Evolutionary conservation across 2,888 invertebrate genomes (phyloP).

Genomic region (Xanthorhoe designata): DNA sequence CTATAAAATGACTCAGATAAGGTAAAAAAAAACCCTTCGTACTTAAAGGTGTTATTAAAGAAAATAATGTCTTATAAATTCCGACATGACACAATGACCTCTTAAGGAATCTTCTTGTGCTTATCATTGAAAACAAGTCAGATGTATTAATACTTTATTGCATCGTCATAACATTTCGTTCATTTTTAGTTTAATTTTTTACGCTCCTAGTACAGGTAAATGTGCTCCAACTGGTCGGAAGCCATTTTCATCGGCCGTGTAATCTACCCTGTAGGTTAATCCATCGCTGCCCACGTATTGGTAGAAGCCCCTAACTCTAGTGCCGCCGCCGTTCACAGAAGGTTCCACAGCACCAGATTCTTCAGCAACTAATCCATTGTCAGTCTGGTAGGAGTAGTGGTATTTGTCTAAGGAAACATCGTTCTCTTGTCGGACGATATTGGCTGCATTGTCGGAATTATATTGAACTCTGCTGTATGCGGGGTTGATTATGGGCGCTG

Average conservation of each 20-base stretch:
- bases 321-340: conserved; percentile 81
- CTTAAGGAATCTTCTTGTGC: conserved; percentile 17
- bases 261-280: conserved; percentile 83
- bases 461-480: conserved; percentile 49
- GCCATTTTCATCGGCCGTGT: conserved; percentile 87
- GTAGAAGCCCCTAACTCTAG: conserved; percentile 88
- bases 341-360: conserved; percentile 86
- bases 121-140: conserved; percentile 8
- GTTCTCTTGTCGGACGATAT: conserved; percentile 83
- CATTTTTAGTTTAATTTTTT: conserved; percentile 2
- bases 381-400: conserved; percentile 87
- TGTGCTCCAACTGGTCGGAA: conserved; percentile 85
- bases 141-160: conserved; percentile 14
- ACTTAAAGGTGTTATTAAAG: conserved; percentile 11
- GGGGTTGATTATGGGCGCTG: conserved; percentile 28
- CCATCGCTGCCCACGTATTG: conserved; percentile 89
- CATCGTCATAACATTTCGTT: conserved; percentile 4
- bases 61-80: conserved; percentile 31
- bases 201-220: conserved; percentile 59
- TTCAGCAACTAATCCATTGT: conserved; percentile 88
- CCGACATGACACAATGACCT: conserved; percentile 31
- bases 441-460: conserved; percentile 79
- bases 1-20: conserved; percentile 38
- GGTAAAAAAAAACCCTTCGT: conserved; percentile 26
- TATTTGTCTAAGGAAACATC: conserved; percentile 83